phyloP scores from a whole-genome alignment of 2,113 vertebrate genomes.

The Oceanites oceanicus region DNA sequence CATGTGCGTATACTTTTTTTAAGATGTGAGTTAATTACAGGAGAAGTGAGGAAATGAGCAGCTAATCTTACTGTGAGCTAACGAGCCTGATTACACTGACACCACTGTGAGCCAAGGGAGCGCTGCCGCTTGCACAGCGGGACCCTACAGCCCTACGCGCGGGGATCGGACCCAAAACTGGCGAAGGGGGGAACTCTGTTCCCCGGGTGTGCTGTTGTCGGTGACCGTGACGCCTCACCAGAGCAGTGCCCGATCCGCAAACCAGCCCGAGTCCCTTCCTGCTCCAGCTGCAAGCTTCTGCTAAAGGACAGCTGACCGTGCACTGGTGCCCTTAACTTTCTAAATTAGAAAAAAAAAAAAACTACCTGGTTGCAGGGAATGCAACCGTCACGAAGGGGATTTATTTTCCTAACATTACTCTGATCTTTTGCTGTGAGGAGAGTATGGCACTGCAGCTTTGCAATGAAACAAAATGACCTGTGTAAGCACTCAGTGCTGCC shows the following conservation, averaged over 20 bases:
- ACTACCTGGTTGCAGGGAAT: not conserved
- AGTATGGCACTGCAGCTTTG: not conserved
- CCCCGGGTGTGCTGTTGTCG: accelerated
- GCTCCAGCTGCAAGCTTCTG: not conserved
- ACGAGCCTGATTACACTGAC: not conserved
- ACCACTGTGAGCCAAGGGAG: not conserved
- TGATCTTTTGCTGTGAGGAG: not conserved
- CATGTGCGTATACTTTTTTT: not conserved
- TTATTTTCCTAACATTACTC: not conserved
- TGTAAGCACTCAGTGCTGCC: not conserved
- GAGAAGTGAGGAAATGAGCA: not conserved
- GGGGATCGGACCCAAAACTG: not conserved
- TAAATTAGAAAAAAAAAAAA: not conserved
- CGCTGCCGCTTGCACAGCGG: not conserved
- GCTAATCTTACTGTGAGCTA: not conserved
- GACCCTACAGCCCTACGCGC: not conserved
- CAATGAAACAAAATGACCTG: not conserved
- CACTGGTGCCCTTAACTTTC: not conserved
- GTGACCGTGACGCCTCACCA: accelerated
- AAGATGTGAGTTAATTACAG: not conserved
- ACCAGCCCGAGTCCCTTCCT: accelerated
- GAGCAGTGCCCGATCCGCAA: not conserved
- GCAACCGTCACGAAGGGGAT: not conserved
- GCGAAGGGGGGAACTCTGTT: not conserved
- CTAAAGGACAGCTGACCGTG: accelerated